Evolutionary conservation across 2,888 invertebrate genomes (phyloP).

Genomic region (Dicyrtoma fusca): DNA sequence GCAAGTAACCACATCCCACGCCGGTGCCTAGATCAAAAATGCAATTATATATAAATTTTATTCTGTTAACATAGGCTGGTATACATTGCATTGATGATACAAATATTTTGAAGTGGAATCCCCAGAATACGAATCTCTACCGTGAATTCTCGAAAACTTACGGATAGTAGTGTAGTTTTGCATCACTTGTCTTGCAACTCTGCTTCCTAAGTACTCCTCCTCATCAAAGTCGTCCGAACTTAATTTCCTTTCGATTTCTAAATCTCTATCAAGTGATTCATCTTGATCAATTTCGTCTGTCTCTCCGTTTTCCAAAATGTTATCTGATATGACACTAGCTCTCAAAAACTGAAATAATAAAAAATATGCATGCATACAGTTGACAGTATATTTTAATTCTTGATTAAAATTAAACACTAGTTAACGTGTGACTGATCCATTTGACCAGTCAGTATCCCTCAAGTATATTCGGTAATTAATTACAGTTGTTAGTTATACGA

Average conservation of each 20-base stretch:
- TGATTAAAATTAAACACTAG: too few species aligned
- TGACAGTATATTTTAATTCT: too few species aligned
- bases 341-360: too few species aligned
- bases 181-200: constrained; percentile 2
- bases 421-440: too few species aligned
- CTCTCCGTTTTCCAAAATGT: background rate
- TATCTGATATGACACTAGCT: too few species aligned
- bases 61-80: background rate
- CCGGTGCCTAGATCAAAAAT: constrained; percentile 16
- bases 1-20: constrained; percentile 46
- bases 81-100: too few species aligned
- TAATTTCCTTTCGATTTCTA: background rate
- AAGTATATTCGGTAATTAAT: too few species aligned
- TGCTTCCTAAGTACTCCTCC: background rate
- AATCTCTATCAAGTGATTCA: background rate
- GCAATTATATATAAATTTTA: background rate
- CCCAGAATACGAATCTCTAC: too few species aligned
- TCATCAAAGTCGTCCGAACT: background rate
- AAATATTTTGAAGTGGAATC: background rate
- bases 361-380: too few species aligned
- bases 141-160: constrained; percentile 1
- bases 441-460: too few species aligned
- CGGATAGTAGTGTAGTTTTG: constrained; percentile 13
- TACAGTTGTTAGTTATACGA: too few species aligned
- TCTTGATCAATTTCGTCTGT: background rate